Base-by-base conservation (phyloP, 2,888 invertebrate species). In the Glaucopsyche alexis region DNA sequence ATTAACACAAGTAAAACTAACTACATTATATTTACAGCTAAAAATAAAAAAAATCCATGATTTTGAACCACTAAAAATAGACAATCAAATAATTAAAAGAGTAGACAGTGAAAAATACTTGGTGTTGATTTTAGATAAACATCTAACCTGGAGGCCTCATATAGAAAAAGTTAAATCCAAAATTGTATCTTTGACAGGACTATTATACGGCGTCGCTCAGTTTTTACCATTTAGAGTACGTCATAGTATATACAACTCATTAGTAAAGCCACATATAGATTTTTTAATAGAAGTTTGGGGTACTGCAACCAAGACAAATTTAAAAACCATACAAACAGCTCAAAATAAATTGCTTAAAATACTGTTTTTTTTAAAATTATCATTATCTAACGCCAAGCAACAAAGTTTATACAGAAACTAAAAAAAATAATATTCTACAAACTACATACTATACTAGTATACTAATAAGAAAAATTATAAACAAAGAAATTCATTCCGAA, bases 201-300 rank as follows among this genome's bases (percentile, higher is more conserved):
- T 45, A 16, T 16, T 40, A 40, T 16, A 9, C 7, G 29, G 13
- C 7, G 16, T 42, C 9, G 40, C 42, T 16, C 40, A 49, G n/a
- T 47, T 38, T 40, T 29, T 65, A 29, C 71, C 49, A 4, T 11
- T 47, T 7, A 72, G 45, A 49, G 13, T 71, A 47, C 45, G 64
- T 19, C 60, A 71, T 29, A 71, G 64, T 16, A 49, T 71, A 45
- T 71, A 47, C 29, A 65, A 71, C 29, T 42, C 64, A n/a, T 64
- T 71, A n/a, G 64, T 71, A 7, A 71, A 71, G 29, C 71, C 64
- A 16, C 71, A 71, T 60, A 60, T 64, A 29, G 71, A 71, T 45
- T 55, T 50, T 40, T 71, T 71, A 29, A 71, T 60, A 40, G 55
- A 71, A 29, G 42, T 71, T 29, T 71, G 71, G 45, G 64, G 64